Base-by-base conservation (phyloP, 2,113 vertebrate genomes). In the Corapipo altera region DNA sequence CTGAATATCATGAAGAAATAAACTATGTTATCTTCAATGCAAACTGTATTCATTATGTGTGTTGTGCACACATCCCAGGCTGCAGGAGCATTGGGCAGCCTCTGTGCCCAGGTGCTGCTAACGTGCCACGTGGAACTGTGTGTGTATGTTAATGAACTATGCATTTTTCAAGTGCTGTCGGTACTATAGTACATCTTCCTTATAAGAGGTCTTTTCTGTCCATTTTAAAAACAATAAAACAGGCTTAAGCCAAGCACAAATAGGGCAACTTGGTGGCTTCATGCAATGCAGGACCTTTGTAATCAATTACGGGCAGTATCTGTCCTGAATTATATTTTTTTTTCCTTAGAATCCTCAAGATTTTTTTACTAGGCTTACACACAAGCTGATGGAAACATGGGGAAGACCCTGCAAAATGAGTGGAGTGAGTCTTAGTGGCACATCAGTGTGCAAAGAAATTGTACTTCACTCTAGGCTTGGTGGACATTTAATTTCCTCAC, bases 1-100 rank as follows among this genome's bases (percentile, higher is more conserved):
- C 85, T 91, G 95, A 95, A 77, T 95, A 96, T 94, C 80, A 92
- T 83, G 85, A 96, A 95, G 74, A 96, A 96, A 96, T 96, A 96
- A 96, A 96, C 85, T 91, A 92, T 92, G 66, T 94, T 97, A 96
- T 96, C 85, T 93, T 97, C 41, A 15, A 89, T 2, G 32, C 80
- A 79, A 67, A 22, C 49, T 87, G 62, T 72, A 18, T 75, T 77
- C 8, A 9, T 91, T 89, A 11, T 37, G 4, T 8, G 13, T 54
- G 10, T 57, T 71, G 39, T 46, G 75, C 51, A 9, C 21, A 1
- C 6, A 3, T 5, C 11, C 28, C 2, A 5, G 28, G 54, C 58
- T 27, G 17, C 1, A 1, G 79, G n/a, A 26, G 43, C 35, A 11
- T 6, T 2, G 4, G 30, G 78, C 62, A 79, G 32, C 46, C 26